Evolutionary conservation across 2,113 vertebrate genomes (phyloP).

Genomic region (Cnemophilus loriae): DNA sequence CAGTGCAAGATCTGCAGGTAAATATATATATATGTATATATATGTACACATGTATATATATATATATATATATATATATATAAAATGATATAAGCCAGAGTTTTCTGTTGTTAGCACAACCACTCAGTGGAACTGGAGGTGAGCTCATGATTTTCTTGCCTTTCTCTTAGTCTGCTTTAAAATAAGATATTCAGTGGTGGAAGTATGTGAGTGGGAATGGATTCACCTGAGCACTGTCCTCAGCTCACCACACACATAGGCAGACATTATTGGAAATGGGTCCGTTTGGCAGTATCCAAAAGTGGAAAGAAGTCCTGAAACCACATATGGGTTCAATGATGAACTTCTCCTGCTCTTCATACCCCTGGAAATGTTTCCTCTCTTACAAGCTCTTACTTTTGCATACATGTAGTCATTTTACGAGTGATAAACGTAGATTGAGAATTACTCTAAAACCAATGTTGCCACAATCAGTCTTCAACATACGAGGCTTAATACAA

Average conservation of each 20-base stretch:
- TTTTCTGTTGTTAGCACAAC: not conserved
- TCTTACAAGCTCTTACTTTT: not conserved
- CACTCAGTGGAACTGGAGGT: not conserved
- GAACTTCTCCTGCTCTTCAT: not conserved
- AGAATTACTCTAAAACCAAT: not conserved
- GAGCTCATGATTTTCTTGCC: not conserved
- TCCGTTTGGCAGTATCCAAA: not conserved
- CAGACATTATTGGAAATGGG: not conserved
- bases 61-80: no score
- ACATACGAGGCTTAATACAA: not conserved
- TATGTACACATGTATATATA: not conserved
- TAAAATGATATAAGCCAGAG: not conserved
- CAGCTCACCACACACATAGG: not conserved
- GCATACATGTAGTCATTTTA: not conserved
- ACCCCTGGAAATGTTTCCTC: not conserved
- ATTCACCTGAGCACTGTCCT: not conserved
- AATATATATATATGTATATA: not conserved
- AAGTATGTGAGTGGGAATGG: not conserved
- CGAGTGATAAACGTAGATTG: not conserved
- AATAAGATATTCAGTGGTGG: not conserved
- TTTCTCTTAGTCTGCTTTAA: not conserved
- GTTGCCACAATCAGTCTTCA: not conserved
- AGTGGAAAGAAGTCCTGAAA: not conserved
- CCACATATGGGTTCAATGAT: fast-evolving
- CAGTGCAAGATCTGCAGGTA: not conserved